phyloP scores from a whole-genome alignment of 30 jellyfish, hydroid and myxozoan species.

The Clytia hemisphaerica region DNA sequence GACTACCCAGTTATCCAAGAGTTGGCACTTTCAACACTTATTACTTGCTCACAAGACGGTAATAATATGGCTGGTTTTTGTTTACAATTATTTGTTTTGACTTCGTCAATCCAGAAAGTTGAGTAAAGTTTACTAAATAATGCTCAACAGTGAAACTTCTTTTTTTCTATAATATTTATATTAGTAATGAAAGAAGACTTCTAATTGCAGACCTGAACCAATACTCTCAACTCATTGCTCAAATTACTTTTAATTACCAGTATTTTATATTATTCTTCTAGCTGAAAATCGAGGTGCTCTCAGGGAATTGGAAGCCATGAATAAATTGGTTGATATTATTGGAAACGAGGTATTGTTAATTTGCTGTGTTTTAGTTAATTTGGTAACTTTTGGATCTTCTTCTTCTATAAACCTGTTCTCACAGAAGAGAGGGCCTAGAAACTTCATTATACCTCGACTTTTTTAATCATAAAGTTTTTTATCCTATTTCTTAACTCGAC shows the following conservation, averaged over 20 bases:
- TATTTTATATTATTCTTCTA: conserved; percentile 13
- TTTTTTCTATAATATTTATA: too few species aligned
- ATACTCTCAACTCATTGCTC: too few species aligned
- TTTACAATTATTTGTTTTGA: neutral
- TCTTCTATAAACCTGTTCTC: too few species aligned
- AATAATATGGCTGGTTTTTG: neutral
- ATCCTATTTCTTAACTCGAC: too few species aligned
- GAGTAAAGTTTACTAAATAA: neutral
- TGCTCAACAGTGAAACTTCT: neutral
- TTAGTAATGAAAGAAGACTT: too few species aligned
- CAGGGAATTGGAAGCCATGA: conserved; percentile 60
- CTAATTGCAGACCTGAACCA: too few species aligned
- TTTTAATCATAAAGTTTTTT: too few species aligned
- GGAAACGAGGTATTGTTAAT: conserved; percentile 55
- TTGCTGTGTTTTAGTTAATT: too few species aligned
- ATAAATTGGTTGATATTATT: conserved; percentile 60
- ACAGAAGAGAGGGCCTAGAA: too few species aligned
- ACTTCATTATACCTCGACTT: too few species aligned
- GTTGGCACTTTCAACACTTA: conserved; percentile 48
- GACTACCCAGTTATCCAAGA: conserved; percentile 88
- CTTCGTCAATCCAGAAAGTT: neutral
- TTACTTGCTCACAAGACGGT: conserved; percentile 61
- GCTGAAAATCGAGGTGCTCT: conserved; percentile 58
- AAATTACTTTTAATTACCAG: neutral
- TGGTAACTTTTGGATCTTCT: too few species aligned